Evolutionary conservation across 2,113 vertebrate species (phyloP), one percentile per base, ranked within the genome.

Genomic region (Balaeniceps rex): DNA sequence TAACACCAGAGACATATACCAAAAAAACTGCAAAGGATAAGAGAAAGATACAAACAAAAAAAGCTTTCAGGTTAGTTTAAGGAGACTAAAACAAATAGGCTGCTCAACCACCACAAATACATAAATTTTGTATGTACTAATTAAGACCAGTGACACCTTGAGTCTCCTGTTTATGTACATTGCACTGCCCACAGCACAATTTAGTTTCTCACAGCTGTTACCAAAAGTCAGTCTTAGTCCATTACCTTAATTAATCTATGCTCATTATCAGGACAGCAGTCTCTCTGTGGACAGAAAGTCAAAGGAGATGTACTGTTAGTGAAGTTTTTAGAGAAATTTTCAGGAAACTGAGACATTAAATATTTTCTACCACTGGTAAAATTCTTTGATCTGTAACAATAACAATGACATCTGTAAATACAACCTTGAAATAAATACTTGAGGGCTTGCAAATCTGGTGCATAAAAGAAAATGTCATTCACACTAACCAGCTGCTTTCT

Each of bases 231-330:
- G 38, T 49, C 49, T 87, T 93, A 84, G 84, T 57, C 72, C 57
- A 88, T 74, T 91, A 78, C 46, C 83, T 81, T 94, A 97, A 96
- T 96, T 97, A 96, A 94, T 94, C 60, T 80, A 5, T 49, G 44
- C 38, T 93, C 60, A 90, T 95, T 92, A 95, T 52, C 60, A 88
- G 29, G n/a, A 84, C 24, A 15, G 13, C 33, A 92, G 31, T 90
- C 15, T 64, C 95, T 69, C 88, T 94, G 49, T 54, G 38, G 94
- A 84, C 16, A 63, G 60, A 65, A 90, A 94, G 91, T 91, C 96
- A 97, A 93, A 97, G 60, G 64, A 96, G n/a, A 57, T 36, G n/a
- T 60, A 91, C 82, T 33, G 47, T 96, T 91, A 96, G n/a, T 14
- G 68, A 82, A 76, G 34, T 19, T 83, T 95, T 83, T 85, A 23